Base-by-base conservation (phyloP, 2,888 invertebrate species). In the Metellina segmentata region DNA sequence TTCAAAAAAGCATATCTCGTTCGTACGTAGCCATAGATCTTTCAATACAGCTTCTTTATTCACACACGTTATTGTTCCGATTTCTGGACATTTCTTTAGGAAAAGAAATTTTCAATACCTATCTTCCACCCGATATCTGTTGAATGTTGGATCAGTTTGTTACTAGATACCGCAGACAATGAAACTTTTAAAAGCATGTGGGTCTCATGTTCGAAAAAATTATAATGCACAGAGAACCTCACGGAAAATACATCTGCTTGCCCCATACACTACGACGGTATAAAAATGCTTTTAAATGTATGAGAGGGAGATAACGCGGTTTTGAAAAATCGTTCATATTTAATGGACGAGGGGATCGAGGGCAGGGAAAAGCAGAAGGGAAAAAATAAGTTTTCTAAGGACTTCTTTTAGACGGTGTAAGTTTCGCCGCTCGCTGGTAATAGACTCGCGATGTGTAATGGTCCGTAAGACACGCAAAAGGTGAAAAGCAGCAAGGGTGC, bases 321-420 rank as follows among this genome's bases (percentile, higher is more conserved):
- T 78, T 69, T 34, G 51, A 78, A 72, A 77, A 77, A 85, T 74
- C 53, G 75, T 85, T 78, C 85, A 78, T 86, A 86, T 78, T 78
- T 86, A 86, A 86, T 78, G 85, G 74, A 51, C 51, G 20, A 11
- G 19, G 85, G 85, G n/a, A 61, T 81, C 20, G 11, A 53, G n/a
- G 52, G 70, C 13, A 49, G 19, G 20, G 20, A 51, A 72, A 8
- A 11, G 0, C 4, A 1, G 70, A 49, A 82, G 69, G 70, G 19
- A 72, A 85, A 49, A 52, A 52, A 81, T 51, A n/a, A 9, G 7
- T 61, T 53, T 34, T 81, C 48, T 81, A 75, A 75, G 70, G 52
- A 81, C 77, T 87, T 87, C 87, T 87, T 72, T 86, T 70, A 81
- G 72, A 81, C 72, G 87, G 87, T 87, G 87, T 87, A 87, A 87